These are phyloP conservation scores for Julus scandinavius DNA, from an alignment of 2,888 invertebrate species.

Conservation along the genomic window DNA sequence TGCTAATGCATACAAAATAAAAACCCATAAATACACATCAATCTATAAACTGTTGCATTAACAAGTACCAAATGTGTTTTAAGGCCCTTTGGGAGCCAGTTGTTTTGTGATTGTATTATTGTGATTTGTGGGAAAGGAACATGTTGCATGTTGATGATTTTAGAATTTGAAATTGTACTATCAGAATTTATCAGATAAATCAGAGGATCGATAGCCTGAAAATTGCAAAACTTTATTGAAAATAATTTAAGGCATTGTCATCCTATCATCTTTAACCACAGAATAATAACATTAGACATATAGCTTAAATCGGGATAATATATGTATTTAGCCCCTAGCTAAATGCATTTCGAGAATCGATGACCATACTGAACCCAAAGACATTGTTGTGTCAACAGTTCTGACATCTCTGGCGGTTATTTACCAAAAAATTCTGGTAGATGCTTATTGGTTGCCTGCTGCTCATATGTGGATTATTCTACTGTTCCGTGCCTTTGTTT, in stretches of 20 bases:
- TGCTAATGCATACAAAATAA: too few species aligned
- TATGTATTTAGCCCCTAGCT: not conserved
- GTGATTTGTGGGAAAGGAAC: too few species aligned
- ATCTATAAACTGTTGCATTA: too few species aligned
- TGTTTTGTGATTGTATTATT: too few species aligned
- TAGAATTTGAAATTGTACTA: too few species aligned
- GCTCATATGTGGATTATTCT: conserved; percentile 40
- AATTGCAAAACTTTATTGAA: too few species aligned
- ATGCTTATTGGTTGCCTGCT: not conserved
- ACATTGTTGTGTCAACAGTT: not conserved
- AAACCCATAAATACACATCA: too few species aligned
- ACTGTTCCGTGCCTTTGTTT: conserved; percentile 31
- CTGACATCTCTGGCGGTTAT: not conserved
- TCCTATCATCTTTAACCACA: not conserved
- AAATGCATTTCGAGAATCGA: not conserved
- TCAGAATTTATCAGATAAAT: too few species aligned
- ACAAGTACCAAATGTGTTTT: too few species aligned
- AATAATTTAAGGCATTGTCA: not conserved
- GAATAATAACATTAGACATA: not conserved
- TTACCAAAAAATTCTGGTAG: not conserved
- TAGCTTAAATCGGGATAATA: not conserved
- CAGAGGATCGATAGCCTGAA: too few species aligned
- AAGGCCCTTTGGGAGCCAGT: too few species aligned
- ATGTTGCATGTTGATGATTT: too few species aligned
- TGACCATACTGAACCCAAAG: not conserved